phyloP scores from a whole-genome alignment of 2,797 vertebrate species.

The Phylloscopus collybita region DNA sequence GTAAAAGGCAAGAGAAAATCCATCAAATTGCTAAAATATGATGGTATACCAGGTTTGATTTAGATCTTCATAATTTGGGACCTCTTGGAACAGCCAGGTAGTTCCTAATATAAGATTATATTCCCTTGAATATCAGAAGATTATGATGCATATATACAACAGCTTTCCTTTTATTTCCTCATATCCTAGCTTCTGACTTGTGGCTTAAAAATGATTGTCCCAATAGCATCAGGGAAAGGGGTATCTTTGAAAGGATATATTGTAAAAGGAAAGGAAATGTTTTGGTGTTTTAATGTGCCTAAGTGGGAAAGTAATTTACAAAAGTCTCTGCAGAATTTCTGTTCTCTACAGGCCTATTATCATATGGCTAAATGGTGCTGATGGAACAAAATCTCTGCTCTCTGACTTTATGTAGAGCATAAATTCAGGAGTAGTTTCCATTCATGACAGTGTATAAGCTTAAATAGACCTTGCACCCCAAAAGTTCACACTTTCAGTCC shows the following conservation, averaged over 20 bases:
- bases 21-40: constrained; percentile 56
- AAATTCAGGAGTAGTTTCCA: neutral
- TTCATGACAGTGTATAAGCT: neutral
- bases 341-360: neutral
- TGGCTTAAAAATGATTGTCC: neutral
- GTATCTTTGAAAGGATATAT: neutral
- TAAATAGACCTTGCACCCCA: neutral
- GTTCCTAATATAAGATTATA: constrained; percentile 33
- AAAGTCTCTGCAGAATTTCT: neutral
- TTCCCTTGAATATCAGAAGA: constrained; percentile 34
- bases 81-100: constrained; percentile 41
- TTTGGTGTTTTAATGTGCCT: neutral
- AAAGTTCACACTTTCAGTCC: neutral
- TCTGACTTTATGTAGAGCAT: neutral
- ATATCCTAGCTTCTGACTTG: neutral
- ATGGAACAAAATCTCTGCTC: neutral
- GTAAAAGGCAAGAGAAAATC: constrained; percentile 62
- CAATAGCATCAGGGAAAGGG: neutral
- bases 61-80: constrained; percentile 58
- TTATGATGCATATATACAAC: constrained; percentile 18
- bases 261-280: neutral
- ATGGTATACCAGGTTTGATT: constrained; percentile 53
- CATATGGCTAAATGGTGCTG: neutral
- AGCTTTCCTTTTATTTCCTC: constrained; percentile 2
- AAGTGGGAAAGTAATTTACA: neutral